Evolutionary conservation across 2,113 vertebrate genomes (phyloP), one percentile per base, ranked within the genome.

Genomic region (Catharus minimus): DNA sequence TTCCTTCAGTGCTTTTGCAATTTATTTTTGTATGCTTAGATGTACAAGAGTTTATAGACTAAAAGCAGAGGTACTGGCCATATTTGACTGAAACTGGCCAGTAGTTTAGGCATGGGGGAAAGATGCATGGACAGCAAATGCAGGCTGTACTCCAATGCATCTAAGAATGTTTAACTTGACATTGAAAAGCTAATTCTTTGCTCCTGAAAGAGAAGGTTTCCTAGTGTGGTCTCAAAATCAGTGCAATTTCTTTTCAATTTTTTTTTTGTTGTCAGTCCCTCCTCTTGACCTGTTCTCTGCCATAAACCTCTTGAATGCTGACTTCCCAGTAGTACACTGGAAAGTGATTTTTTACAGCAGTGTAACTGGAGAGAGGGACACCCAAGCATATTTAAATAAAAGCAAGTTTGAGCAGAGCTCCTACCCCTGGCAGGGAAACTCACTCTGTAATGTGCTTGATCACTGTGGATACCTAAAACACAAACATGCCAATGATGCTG

Each of bases 391-490:
- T 73, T 72, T 73, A 32, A 82, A 60, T 53, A 41, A 90, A 62
- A 78, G 18, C 6, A 18, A 50, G 33, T 80, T 46, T 41, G 56
- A 75, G 23, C 36, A 62, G 44, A 65, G 57, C n/a, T 69, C 55
- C 62, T 58, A 2, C 22, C 20, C 44, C n/a, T 78, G 46, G 23
- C n/a, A 52, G 57, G 47, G 27, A 82, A 47, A 21, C 47, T 62
- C 38, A 5, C 23, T 36, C 17, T 5, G 0, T 19, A 49, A 57
- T 0, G 0, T n/a, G 7, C 16, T 61, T 0, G 0, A 21, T 22
- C 61, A 67, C 75, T 32, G 15, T 17, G 56, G 47, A 38, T 14
- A 67, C 49, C 81, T 68, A 5, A 49, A 68, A 49, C 36, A 43
- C 2, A 9, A 81, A 71, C 73, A 24, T 30, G 86, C 68, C 86